Evolutionary conservation across 2,797 vertebrate species (phyloP).

Genomic region (Characodon lateralis): DNA sequence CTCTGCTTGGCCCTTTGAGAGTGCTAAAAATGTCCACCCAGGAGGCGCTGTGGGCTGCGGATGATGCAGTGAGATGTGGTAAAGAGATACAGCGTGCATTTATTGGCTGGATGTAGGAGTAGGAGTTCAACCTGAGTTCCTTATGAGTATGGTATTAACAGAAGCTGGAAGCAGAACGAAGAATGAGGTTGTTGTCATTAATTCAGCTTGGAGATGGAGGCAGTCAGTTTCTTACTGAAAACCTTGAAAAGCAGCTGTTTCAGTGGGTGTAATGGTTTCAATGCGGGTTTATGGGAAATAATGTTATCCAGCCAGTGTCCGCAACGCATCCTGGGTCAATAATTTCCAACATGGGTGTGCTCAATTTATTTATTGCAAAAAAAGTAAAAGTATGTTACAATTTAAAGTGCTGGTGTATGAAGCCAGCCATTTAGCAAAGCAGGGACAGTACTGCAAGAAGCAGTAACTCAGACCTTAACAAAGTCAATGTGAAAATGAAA

Average conservation of each 20-base stretch:
- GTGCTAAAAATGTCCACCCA: slow-evolving; percentile 15
- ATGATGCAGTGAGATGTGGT: not conserved
- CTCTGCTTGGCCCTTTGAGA: slow-evolving; percentile 18
- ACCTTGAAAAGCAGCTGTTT: not conserved
- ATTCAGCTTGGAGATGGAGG: slow-evolving; percentile 5
- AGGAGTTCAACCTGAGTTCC: not conserved
- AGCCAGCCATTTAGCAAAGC: not conserved
- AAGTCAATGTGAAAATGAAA: not conserved
- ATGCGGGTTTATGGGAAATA: not conserved
- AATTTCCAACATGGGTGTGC: slow-evolving; percentile 4
- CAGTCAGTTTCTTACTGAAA: slow-evolving; percentile 12
- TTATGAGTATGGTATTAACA: slow-evolving; percentile 3
- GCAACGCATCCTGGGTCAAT: slow-evolving; percentile 1
- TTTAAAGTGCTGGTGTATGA: not conserved
- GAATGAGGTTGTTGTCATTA: slow-evolving; percentile 5
- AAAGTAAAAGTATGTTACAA: too few relatives aligned
- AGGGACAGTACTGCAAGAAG: not conserved
- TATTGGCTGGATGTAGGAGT: not conserved
- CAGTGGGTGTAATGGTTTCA: not conserved
- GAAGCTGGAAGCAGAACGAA: not conserved
- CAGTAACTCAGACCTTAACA: not conserved
- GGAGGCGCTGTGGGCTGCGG: slow-evolving; percentile 5
- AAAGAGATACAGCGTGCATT: slow-evolving; percentile 6
- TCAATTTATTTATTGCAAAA: not conserved
- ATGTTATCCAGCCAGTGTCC: not conserved